Base-by-base conservation (phyloP, 2,888 invertebrate genomes). In the Stenoptilia bipunctidactyla region DNA sequence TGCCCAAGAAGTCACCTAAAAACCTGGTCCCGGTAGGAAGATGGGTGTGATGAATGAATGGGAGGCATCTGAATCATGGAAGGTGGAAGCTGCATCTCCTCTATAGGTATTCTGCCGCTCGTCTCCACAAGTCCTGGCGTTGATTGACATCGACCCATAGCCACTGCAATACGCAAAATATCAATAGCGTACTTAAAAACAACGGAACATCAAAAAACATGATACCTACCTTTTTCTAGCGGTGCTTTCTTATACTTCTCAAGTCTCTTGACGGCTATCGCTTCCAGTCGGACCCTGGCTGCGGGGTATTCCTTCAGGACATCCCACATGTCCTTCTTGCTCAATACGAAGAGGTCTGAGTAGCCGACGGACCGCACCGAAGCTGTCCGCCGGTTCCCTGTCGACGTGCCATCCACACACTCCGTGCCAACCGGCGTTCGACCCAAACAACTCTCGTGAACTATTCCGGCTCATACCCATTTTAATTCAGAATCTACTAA, bases 311-410 rank as follows among this genome's bases (percentile, higher is more conserved):
- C 96, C 82, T 98, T 96, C 50, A 97, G 90, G 51, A 98, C 98
- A 80, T 98, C 98, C 98, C 97, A 98, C 93, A 98, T 96, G 86
- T 98, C 98, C 86, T 96, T 96, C 88, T 98, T 98, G 82, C 96
- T 96, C 56, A 98, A 90, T 70, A 98, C 97, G 86, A 98, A 98
- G 61, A 98, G 89, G 85, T 98, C 98, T 76, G 97, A 97, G 86
- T 98, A 98, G 58, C 98, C 98, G 49, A 98, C 98, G 44, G 97
- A 98, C 57, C 96, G 89, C 58, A 98, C 98, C 62, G 97, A 97
- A 55, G 98, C 98, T 72, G 98, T 98, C 79, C 98, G 89, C 70
- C 98, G 89, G 87, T 98, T 98, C 68, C 98, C 98, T 95, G 87
- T 74, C 75, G 74, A 83, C 82, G 82, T 83, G 80, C 79, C 82